phyloP scores from a whole-genome alignment of 2,888 invertebrate genomes.

The Brachyopa scutellaris region DNA sequence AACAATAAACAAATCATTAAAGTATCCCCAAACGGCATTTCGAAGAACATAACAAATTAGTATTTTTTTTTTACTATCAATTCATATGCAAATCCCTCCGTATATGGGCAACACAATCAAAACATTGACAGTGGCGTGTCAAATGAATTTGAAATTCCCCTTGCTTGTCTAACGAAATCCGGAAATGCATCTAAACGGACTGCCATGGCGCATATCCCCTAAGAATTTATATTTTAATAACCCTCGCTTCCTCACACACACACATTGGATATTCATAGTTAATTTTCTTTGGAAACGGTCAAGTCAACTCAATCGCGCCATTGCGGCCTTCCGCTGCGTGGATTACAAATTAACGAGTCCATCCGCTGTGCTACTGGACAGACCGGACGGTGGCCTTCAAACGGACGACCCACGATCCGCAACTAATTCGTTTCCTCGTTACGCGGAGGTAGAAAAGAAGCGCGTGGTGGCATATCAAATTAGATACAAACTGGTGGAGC shows the following conservation, averaged over 20 bases:
- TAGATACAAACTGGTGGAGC: constrained; percentile 38
- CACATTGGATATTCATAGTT: neutral
- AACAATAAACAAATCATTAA: no score
- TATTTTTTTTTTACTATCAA: neutral
- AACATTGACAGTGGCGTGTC: constrained; percentile 27
- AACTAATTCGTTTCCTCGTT: constrained; percentile 37
- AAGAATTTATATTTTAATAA: constrained; percentile 48
- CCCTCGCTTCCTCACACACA: constrained; percentile 14
- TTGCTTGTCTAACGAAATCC: constrained; percentile 36
- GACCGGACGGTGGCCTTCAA: constrained; percentile 46
- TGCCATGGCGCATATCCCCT: constrained; percentile 24
- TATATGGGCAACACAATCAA: constrained; percentile 21
- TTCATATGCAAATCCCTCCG: constrained; percentile 46
- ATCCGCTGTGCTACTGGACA: constrained; percentile 37
- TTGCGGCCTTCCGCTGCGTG: constrained; percentile 68
- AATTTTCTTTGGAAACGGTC: constrained; percentile 34
- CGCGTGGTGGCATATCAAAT: constrained; percentile 67
- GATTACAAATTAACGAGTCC: constrained; percentile 68
- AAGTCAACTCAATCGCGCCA: constrained; percentile 41
- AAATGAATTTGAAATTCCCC: constrained; percentile 34
- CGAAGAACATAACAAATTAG: no score
- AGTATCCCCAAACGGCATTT: no score
- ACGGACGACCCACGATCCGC: constrained; percentile 39
- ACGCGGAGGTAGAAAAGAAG: neutral
- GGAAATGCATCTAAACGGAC: constrained; percentile 56